Conservation (phyloP, 2,888 invertebrate genomes). For the Synanthedon myopaeformis region DNA sequence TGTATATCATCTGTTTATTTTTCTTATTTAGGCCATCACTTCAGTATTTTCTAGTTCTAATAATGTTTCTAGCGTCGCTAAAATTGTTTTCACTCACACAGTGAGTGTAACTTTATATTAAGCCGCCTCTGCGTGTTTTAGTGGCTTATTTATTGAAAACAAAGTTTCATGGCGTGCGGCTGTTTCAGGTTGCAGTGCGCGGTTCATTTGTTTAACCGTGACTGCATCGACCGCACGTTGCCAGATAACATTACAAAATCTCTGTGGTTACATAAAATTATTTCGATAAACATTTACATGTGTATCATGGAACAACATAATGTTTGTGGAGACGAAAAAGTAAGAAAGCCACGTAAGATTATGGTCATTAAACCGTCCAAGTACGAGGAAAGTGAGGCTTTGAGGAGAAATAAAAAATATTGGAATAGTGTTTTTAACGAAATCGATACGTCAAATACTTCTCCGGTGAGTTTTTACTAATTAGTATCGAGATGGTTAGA, state of each 20-base stretch:
- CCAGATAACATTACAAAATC: background rate
- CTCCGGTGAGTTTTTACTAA: constrained; percentile 21
- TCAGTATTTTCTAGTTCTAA: too few species aligned
- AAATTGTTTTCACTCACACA: too few species aligned
- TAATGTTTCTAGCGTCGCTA: too few species aligned
- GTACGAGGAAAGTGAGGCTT: constrained; percentile 31
- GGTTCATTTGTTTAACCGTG: background rate
- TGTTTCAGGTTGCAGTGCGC: background rate
- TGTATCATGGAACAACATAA: too few species aligned
- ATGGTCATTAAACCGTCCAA: constrained; percentile 34
- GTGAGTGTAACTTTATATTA: background rate
- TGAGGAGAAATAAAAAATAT: constrained; percentile 41
- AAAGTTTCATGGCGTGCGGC: background rate
- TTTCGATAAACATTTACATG: background rate
- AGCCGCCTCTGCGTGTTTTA: background rate
- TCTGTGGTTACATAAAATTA: background rate
- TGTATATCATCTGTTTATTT: too few species aligned
- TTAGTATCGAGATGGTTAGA: too few species aligned
- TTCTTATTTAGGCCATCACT: too few species aligned
- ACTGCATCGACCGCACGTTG: background rate
- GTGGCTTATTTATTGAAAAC: background rate
- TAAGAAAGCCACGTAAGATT: constrained; percentile 32
- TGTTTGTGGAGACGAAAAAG: constrained; percentile 3
- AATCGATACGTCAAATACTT: constrained; percentile 18
- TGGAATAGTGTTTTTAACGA: constrained; percentile 40